A percentile compares a stretch with the other conserved stretches of the same genome.
These are phyloP conservation scores for Drosophila bocqueti DNA, from an alignment of 1,140 invertebrate species.

Conservation along the genomic window DNA sequence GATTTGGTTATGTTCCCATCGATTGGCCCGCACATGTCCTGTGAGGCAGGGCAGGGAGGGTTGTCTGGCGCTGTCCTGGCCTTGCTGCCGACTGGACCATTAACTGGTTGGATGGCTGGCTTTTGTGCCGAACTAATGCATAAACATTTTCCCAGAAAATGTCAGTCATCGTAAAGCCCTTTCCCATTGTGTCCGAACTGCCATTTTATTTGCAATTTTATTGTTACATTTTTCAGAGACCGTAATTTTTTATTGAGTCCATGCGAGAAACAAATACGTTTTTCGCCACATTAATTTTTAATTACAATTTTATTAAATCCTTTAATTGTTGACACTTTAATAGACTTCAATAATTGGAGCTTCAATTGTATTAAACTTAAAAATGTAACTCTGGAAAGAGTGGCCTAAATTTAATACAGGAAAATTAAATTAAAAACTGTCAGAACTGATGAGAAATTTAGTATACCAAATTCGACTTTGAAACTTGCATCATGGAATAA, in stretches of 20 bases:
- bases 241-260: constrained; percentile 4
- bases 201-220: constrained; percentile 3
- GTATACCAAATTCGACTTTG: background rate
- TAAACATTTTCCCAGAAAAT: constrained; percentile 59
- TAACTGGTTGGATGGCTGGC: constrained; percentile 54
- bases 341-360: background rate
- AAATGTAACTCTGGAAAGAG: no score
- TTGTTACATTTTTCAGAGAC: background rate
- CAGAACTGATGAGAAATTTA: background rate
- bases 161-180: constrained; percentile 32
- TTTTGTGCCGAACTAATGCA: constrained; percentile 56
- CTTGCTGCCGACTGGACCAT: constrained; percentile 33
- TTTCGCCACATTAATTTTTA: constrained; percentile 18
- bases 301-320: constrained; percentile 11
- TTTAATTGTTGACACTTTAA: constrained; percentile 4
- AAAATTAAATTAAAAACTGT: background rate
- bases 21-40: constrained; percentile 59
- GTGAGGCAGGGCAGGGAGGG: constrained; percentile 10
- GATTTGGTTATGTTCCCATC: constrained; percentile 79
- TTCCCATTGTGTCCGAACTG: constrained; percentile 21
- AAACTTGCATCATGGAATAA: background rate
- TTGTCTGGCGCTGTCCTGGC: constrained; percentile 21
- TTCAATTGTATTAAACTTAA: background rate
- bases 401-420: no score
- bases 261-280: constrained; percentile 1